These are phyloP conservation scores for Cylloceria caligata DNA, from an alignment of 2,888 invertebrate species.

Conservation along the genomic window DNA sequence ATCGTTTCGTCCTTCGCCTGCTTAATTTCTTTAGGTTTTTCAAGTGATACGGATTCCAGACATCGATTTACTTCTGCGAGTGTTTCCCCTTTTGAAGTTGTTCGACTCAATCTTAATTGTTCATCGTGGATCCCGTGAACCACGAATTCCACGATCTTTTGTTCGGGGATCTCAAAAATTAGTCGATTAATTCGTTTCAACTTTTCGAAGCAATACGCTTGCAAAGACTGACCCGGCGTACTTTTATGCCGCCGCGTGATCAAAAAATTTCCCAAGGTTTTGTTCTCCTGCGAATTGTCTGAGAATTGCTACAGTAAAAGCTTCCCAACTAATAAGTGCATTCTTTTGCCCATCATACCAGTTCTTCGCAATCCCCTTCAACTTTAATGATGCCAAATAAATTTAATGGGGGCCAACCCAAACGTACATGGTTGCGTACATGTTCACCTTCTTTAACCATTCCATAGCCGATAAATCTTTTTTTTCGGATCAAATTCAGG, in stretches of 20 bases:
- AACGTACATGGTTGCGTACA: conserved; percentile 50
- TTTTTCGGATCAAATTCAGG: conserved; percentile 67
- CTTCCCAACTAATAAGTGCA: conserved; percentile 55
- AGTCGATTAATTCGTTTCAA: conserved; percentile 59
- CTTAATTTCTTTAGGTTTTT: not conserved
- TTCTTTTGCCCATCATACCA: conserved; percentile 63
- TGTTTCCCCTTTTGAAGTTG: conserved; percentile 48
- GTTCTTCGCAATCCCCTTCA: conserved; percentile 61
- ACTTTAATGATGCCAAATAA: conserved; percentile 60
- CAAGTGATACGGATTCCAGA: conserved; percentile 29
- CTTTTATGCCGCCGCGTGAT: conserved; percentile 55
- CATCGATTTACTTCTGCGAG: conserved; percentile 57
- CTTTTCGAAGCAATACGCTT: conserved; percentile 64
- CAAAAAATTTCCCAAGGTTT: conserved; percentile 59
- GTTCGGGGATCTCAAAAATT: conserved; percentile 61
- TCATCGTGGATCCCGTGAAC: conserved; percentile 67
- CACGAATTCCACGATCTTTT: conserved; percentile 57
- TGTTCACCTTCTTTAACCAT: conserved; percentile 64
- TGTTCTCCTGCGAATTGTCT: conserved; percentile 63
- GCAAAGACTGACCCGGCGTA: conserved; percentile 51
- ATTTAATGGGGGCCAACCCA: conserved; percentile 65
- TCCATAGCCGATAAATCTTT: conserved; percentile 52
- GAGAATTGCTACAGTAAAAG: conserved; percentile 53
- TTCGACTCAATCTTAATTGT: conserved; percentile 42
- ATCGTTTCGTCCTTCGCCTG: not conserved